phyloP scores from a whole-genome alignment of 1,140 invertebrate species.

The Solenopsis invicta region DNA sequence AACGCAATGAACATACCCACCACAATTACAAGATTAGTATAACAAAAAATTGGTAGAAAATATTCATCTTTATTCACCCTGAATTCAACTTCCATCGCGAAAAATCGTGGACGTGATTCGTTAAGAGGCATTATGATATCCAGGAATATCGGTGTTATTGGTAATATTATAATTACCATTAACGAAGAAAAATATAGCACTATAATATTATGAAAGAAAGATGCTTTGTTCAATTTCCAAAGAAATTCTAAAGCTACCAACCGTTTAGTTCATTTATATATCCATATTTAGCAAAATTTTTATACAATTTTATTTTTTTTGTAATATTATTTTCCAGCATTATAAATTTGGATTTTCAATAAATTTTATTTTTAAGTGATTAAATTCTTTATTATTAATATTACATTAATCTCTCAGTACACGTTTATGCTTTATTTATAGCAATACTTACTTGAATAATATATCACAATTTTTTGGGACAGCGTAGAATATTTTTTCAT shows the following conservation, averaged over 20 bases:
- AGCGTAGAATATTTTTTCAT: conserved; percentile 21
- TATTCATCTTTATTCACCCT: conserved; percentile 24
- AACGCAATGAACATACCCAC: neutral
- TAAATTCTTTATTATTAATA: neutral
- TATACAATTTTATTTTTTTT: neutral
- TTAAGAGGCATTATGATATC: conserved; percentile 29
- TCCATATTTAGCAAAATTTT: neutral
- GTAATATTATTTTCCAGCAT: no score
- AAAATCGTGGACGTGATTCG: conserved; percentile 6
- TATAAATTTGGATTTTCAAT: neutral
- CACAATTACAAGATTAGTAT: neutral
- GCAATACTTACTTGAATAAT: conserved; percentile 19
- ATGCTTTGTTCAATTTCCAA: neutral
- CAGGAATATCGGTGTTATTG: conserved; percentile 31
- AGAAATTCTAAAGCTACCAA: neutral
- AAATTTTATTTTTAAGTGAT: neutral
- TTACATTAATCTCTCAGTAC: neutral
- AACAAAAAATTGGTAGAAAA: conserved; percentile 27
- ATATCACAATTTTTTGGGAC: conserved; percentile 12
- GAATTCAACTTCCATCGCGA: conserved; percentile 31
- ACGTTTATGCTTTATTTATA: neutral
- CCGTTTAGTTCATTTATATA: neutral
- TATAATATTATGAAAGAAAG: conserved; percentile 11
- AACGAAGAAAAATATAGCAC: neutral
- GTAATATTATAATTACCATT: neutral